Evolutionary conservation across 2,113 vertebrate genomes (phyloP), one percentile per base, ranked within the genome.

Genomic region (Rhineura floridana): DNA sequence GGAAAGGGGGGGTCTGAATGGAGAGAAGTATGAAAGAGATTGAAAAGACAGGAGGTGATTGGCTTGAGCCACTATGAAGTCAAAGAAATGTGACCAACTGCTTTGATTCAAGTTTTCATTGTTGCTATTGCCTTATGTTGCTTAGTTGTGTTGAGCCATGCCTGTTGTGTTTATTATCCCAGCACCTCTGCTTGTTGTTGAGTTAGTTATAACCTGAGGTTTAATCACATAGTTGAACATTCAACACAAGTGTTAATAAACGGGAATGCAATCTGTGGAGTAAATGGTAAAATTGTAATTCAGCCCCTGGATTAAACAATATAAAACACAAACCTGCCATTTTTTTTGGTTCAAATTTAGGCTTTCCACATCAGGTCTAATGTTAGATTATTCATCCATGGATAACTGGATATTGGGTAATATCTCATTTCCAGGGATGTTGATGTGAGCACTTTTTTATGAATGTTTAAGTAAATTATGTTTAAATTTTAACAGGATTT

Each of bases 201-300:
- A 13, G 12, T 88, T 83, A 2, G n/a, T n/a, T n/a, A n/a, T 48
- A 84, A 25, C 33, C 86, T 92, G 77, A 87, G 42, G 9, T 82
- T 6, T 78, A 50, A 75, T 4, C 50, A 19, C 67, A 50, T 11
- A 36, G 8, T 39, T 75, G 23, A 84, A 42, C 67, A 36, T 44
- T 7, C 9, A 88, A 77, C 19, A 25, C 52, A 44, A 63, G 0
- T 78, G 44, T 0, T 62, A 89, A n/a, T 70, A n/a, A 75, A 9
- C 69, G 0, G 21, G 15, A 25, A 7, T 4, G 7, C 33, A 65
- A 44, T 12, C 15, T 86, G 0, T 0, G 0, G 84, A 52, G 48
- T 15, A 70, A 84, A 86, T 13, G 76, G 46, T 42, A 65, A 2
- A 50, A 10, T 0, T 75, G 72, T 72, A 83, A 19, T 92, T 91